Evolutionary conservation across 2,113 vertebrate species (phyloP), one percentile per base, ranked within the genome.

Genomic region (Fregetta grallaria): DNA sequence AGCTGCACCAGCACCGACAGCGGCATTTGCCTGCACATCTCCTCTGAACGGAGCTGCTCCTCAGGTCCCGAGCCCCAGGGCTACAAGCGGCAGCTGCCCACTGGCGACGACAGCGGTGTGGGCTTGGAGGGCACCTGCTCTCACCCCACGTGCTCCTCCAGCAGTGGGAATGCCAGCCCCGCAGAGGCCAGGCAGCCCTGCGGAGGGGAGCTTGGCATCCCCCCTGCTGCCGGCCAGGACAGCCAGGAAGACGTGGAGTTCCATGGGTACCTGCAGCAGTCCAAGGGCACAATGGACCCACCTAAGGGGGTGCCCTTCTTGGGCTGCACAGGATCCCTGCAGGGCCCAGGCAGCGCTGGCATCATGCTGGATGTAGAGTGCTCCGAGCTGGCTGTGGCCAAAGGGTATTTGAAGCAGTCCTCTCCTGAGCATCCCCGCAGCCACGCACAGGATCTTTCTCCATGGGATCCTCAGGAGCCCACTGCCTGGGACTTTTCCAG

Each of bases 401-500:
- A 96, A 27, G 98, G 98, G 23, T 98, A 98, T 7, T 5, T 98
- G 95, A 98, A 98, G 59, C 98, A 98, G 59, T 84, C 88, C 2
- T 62, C 50, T 10, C 49, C 91, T 0, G 11, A 61, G 53, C 70
- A 6, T 1, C 52, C 30, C 19, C 3, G 2, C 3, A 21, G 68
- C 65, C 66, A 65, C 8, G 0, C 44, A 10, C 61, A 38, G 55
- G 15, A 29, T 22, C 22, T 58, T 1, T 7, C 72, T 40, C 38
- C 53, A 0, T 3, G 12, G n/a, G 9, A 6, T 4, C 15, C 61
- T 32, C 10, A 0, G 66, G 15, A 82, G 4, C 11, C 40, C 23
- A 2, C n/a, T 36, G 30, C 19, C 66, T 76, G 78, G 47, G 34
- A 14, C 36, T 45, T 40, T 6, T 30, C 47, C 52, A 42, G 67